phyloP scores from a whole-genome alignment of 2,888 invertebrate genomes.

The Tetranychus piercei region DNA sequence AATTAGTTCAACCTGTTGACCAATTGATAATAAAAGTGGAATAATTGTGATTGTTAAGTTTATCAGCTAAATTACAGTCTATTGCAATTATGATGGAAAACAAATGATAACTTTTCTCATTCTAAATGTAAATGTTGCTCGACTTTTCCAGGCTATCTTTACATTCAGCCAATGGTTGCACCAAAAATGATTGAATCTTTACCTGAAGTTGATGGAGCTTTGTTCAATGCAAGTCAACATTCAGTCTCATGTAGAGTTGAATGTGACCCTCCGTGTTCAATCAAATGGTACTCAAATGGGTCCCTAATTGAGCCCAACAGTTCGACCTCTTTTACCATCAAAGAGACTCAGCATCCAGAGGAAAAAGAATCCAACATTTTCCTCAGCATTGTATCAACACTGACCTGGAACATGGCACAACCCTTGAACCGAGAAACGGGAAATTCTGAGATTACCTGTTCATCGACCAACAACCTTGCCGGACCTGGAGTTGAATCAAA shows the following conservation, averaged over 20 bases:
- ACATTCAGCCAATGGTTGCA: neutral
- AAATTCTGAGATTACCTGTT: conserved; percentile 27
- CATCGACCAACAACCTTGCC: conserved; percentile 34
- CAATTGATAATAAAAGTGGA: neutral
- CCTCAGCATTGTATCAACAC: conserved; percentile 65
- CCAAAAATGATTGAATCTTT: conserved; percentile 13
- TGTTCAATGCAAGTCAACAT: conserved; percentile 13
- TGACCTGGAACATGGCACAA: conserved; percentile 38
- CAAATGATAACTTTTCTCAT: neutral
- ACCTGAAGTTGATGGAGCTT: neutral
- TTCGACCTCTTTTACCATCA: conserved; percentile 20
- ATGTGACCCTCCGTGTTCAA: conserved; percentile 64
- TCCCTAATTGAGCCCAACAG: conserved; percentile 11
- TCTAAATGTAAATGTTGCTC: neutral
- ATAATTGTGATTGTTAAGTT: neutral
- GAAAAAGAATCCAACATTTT: conserved; percentile 47
- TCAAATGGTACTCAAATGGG: conserved; percentile 45
- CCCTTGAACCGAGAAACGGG: conserved; percentile 26
- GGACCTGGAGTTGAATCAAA: conserved; percentile 62
- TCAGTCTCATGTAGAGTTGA: conserved; percentile 52
- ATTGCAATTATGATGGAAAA: neutral
- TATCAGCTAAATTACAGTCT: neutral
- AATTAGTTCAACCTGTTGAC: neutral
- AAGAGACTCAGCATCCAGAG: conserved; percentile 22
- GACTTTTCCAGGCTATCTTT: neutral